These are phyloP conservation scores for Mastigias papua DNA, from an alignment of 30 jellyfish, hydroid and myxozoan species.

Conservation along the genomic window DNA sequence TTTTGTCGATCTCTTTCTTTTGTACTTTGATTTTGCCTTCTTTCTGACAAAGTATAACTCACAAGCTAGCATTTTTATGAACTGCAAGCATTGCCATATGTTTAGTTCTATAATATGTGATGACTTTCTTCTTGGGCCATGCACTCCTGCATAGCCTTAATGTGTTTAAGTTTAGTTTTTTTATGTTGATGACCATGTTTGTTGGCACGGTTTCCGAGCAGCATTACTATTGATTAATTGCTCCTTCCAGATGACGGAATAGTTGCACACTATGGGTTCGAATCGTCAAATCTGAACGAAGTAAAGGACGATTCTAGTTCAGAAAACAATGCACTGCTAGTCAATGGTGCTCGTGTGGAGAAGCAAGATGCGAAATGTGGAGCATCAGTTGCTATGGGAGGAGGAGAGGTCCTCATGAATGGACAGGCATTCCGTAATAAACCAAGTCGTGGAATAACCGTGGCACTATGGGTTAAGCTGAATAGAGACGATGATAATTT, in stretches of 20 bases:
- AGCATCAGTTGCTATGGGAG: slow-evolving; percentile 91
- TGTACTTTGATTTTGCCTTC: too few species aligned
- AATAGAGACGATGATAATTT: slow-evolving; percentile 86
- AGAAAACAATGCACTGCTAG: slow-evolving; percentile 87
- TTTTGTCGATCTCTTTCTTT: too few species aligned
- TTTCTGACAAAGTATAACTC: too few species aligned
- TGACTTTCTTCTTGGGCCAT: too few species aligned
- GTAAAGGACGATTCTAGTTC: slow-evolving; percentile 86
- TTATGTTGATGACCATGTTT: too few species aligned
- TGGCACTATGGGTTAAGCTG: slow-evolving; percentile 98
- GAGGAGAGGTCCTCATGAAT: slow-evolving; percentile 91
- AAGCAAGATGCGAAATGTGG: slow-evolving; percentile 96
- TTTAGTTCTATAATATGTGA: too few species aligned
- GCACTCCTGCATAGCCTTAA: too few species aligned
- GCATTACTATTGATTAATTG: too few species aligned
- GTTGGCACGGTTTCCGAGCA: too few species aligned
- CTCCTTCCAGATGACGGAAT: slow-evolving; percentile 66
- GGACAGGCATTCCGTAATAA: slow-evolving; percentile 83
- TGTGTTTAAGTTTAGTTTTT: too few species aligned
- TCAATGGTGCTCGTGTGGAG: slow-evolving; percentile 93
- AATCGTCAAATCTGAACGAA: slow-evolving; percentile 78
- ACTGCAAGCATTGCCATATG: too few species aligned
- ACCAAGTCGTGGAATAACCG: slow-evolving; percentile 83
- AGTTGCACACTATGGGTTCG: slow-evolving; percentile 97
- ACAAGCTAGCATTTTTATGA: too few species aligned